These are phyloP conservation scores for Lasioglossum morio DNA, from an alignment of 2,888 invertebrate genomes.

Conservation along the genomic window DNA sequence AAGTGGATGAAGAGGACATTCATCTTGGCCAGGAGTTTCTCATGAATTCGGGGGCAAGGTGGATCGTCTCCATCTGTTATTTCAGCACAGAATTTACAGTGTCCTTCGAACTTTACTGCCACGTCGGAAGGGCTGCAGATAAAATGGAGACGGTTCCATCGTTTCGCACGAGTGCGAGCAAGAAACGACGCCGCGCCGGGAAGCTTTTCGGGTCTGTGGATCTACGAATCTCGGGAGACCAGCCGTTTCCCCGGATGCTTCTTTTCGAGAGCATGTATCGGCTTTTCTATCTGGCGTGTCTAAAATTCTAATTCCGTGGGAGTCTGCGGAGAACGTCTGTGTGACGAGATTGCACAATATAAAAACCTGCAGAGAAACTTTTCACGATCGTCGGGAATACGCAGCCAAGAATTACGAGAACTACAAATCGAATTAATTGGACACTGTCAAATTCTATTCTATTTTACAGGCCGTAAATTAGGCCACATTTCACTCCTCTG, in stretches of 20 bases:
- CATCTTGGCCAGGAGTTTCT: background rate
- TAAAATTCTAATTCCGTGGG: slow-evolving; percentile 42
- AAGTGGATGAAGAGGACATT: slow-evolving; percentile 8
- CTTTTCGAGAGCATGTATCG: background rate
- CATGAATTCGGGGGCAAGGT: slow-evolving; percentile 4
- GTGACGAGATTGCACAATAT: background rate
- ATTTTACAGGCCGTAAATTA: background rate
- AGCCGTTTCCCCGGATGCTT: background rate
- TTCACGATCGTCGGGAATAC: background rate
- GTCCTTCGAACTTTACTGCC: slow-evolving; percentile 34
- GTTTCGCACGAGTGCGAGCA: slow-evolving; percentile 3
- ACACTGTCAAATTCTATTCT: background rate
- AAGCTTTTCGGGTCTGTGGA: slow-evolving; percentile 21
- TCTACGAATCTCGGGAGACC: slow-evolving; percentile 31
- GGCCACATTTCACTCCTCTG: background rate
- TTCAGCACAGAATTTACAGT: slow-evolving; percentile 32
- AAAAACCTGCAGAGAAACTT: background rate
- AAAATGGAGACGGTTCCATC: slow-evolving; percentile 23
- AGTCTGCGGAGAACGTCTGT: background rate
- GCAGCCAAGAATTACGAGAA: background rate
- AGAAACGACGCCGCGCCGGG: slow-evolving; percentile 2
- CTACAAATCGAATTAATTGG: background rate
- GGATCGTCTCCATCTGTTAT: slow-evolving; percentile 11
- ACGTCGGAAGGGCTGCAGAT: slow-evolving; percentile 17
- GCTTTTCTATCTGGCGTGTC: background rate